Conservation (phyloP, 2,888 invertebrate genomes). For the Philopedon plagiatum region DNA sequence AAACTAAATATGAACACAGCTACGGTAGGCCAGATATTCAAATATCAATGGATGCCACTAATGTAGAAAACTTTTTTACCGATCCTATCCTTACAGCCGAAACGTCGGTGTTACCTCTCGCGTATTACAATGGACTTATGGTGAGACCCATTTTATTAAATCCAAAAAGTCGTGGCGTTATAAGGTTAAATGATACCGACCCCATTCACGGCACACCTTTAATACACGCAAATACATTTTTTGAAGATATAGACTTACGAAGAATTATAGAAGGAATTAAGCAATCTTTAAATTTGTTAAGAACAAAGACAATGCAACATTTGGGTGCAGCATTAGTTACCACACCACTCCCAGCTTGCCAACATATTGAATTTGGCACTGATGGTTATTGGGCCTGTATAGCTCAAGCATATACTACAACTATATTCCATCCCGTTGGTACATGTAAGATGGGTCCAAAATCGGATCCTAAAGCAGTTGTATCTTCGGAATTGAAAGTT, state of each 20-base stretch:
- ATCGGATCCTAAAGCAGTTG: constrained; percentile 75
- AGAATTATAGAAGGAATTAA: constrained; percentile 75
- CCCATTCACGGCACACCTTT: constrained; percentile 81
- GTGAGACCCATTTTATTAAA: constrained; percentile 75
- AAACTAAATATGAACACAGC: constrained; percentile 71
- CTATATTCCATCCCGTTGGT: constrained; percentile 79
- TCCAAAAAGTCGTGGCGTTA: constrained; percentile 76
- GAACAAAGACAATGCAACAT: constrained; percentile 73
- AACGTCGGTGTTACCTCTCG: constrained; percentile 71
- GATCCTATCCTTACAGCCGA: constrained; percentile 70
- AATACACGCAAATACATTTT: constrained; percentile 80
- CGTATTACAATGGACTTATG: constrained; percentile 76
- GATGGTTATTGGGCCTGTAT: constrained; percentile 79
- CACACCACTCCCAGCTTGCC: constrained; percentile 74
- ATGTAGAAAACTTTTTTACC: constrained; percentile 72
- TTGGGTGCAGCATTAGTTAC: constrained; percentile 73
- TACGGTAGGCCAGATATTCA: constrained; percentile 76
- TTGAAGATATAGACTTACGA: constrained; percentile 75
- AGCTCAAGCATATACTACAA: constrained; percentile 76
- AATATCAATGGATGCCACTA: constrained; percentile 75
- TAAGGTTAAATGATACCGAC: constrained; percentile 77
- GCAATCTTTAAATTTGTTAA: constrained; percentile 73
- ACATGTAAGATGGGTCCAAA: constrained; percentile 81
- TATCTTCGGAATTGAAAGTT: constrained; percentile 76
- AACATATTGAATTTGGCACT: constrained; percentile 72